Evolutionary conservation across 2,113 vertebrate species (phyloP), one percentile per base, ranked within the genome.

Genomic region (Murina feae): DNA sequence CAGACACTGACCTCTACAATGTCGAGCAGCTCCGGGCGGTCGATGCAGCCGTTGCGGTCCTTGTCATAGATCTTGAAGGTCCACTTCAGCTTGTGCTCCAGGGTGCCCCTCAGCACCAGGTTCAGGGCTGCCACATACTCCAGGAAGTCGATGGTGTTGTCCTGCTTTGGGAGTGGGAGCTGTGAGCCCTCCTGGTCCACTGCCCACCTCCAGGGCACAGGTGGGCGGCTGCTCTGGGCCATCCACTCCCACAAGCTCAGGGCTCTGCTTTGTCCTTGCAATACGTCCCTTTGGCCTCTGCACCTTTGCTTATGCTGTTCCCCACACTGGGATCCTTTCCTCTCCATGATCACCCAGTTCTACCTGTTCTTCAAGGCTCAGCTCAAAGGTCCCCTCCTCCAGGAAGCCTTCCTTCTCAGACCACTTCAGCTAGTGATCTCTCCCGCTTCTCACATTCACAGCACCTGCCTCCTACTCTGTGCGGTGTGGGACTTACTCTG

Each of bases 31-130:
- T 99, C 99, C 23, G 98, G 98, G 97, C 99, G 99, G 96, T 99
- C 99, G 28, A 99, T 99, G 98, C 99, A 99, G 93, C 99, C 99
- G 6, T 99, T 99, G 32, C 99, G 98, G 90, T 99, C 99, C 97
- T 99, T 99, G 97, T 99, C 99, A 2, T 99, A 99, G 92, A 99
- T 99, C 97, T 99, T 99, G 98, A 99, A 99, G 0, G 99, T 99
- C 99, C 99, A 99, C 97, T 98, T 99, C 53, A 99, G 98, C 96
- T 99, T 99, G 96, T 99, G 99, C 76, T 99, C 99, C 98, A 99
- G 97, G 90, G 99, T 99, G 9, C 99, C 99, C 91, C 99, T 97
- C 72, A 99, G 98, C 92, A 99, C 99, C 7, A 99, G 98, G 95
- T 99, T 99, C 98, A 99, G 98, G 78, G 99, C 99, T 49, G 99